Base-by-base conservation (phyloP, 1,140 invertebrate species). In the Philopotamus ludificatus region DNA sequence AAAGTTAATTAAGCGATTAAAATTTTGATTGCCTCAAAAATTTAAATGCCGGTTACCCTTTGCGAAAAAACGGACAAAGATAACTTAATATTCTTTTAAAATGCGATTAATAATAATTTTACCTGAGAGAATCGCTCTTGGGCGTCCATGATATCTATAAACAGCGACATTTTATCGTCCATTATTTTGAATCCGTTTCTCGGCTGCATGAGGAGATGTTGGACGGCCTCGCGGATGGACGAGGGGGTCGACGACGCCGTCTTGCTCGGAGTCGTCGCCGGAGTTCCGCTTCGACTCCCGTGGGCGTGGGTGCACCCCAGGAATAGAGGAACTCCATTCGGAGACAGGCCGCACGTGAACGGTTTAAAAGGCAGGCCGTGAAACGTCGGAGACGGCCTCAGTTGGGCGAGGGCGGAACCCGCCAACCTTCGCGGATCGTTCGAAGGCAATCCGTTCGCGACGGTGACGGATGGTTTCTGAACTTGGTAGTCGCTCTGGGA, bases 41-140 rank as follows among this genome's bases (percentile, higher is more conserved):
- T 47, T 47, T 7, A 16, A 47, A 47, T 20, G 44, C 8, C 10
- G 44, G 8, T 47, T 16, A 47, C 44, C 44, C 44, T 47, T 47
- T 16, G 8, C 3, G 4, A 16, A 12, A 47, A 20, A 47, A 47
- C 15, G 18, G 4, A 15, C 18, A 16, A 39, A 47, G 18, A 12
- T 47, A 15, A 15, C 3, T 16, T 8, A 47, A 47, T 47, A 16
- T 16, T 7, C 15, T 16, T 47, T 47, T 15, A 47, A 12, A 15
- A 20, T 16, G 44, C 18, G 18, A 47, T 47, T 8, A 51, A 70
- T 50, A 21, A 18, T 22, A n/a, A 53, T 26, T 55, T 79, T 80
- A 91, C 89, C 88, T 90, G 86, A 72, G 89, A 88, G 71, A 92
- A 89, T 72, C 84, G 81, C 75, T 91, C 88, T 78, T 91, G 89